These are phyloP conservation scores for Xestia xanthographa DNA, from an alignment of 2,888 invertebrate genomes.

Conservation along the genomic window DNA sequence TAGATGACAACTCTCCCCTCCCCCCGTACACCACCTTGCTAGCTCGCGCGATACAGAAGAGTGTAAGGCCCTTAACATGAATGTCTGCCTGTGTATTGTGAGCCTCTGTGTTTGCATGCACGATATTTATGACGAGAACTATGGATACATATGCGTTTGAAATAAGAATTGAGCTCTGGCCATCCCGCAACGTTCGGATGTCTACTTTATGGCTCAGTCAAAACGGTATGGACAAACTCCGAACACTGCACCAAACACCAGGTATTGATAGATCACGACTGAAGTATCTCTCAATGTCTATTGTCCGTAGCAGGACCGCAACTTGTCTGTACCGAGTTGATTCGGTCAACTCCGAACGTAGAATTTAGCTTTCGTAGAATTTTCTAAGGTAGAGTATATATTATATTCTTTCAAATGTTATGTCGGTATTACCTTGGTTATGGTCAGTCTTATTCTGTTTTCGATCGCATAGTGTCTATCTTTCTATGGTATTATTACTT, in stretches of 20 bases:
- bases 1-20: conserved; percentile 94
- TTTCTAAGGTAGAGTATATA: neutral
- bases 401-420: neutral
- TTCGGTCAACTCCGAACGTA: too few species aligned
- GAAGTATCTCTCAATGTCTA: neutral
- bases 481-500: conserved; percentile 14
- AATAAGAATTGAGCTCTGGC: conserved; percentile 15
- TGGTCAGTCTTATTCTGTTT: conserved; percentile 16
- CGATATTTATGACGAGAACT: conserved; percentile 27
- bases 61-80: conserved; percentile 91
- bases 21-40: conserved; percentile 93
- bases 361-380: neutral
- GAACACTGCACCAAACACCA: neutral
- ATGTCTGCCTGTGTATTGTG: conserved; percentile 70
- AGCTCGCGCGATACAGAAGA: conserved; percentile 92
- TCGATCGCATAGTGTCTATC: conserved; percentile 7
- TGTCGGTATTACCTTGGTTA: neutral
- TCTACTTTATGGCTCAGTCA: neutral
- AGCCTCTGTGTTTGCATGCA: conserved; percentile 67
- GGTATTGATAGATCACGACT: neutral
- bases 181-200: neutral
- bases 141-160: conserved; percentile 25
- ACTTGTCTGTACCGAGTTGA: neutral
- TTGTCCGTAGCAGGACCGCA: neutral
- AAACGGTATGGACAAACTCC: neutral